These are phyloP conservation scores for Tyto alba DNA, from an alignment of 2,113 vertebrate species.

Conservation along the genomic window DNA sequence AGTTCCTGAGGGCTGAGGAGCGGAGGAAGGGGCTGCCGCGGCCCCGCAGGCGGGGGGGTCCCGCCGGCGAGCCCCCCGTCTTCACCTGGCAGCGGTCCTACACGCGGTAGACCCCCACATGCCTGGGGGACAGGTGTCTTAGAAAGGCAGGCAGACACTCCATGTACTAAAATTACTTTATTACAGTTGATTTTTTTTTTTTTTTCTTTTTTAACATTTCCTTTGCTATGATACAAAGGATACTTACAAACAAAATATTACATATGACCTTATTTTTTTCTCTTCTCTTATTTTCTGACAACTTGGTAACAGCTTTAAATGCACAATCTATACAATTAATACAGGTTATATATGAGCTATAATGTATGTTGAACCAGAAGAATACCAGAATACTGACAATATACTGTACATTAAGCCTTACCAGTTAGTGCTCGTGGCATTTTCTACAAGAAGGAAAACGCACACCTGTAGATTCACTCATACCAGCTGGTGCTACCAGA, in stretches of 20 bases:
- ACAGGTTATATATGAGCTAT: conserved; percentile 96
- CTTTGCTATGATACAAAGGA: conserved; percentile 95
- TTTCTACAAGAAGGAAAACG: conserved; percentile 73
- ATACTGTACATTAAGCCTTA: conserved; percentile 90
- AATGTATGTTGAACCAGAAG: conserved; percentile 93
- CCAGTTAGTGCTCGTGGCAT: conserved; percentile 74
- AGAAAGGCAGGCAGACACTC: conserved; percentile 62
- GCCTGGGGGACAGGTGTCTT: rapidly evolving
- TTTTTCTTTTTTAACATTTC: conserved; percentile 84
- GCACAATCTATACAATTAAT: conserved; percentile 99
- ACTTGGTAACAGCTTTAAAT: conserved; percentile 93
- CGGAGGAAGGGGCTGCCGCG: conserved; percentile 51
- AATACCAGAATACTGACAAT: conserved; percentile 94
- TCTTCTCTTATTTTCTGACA: conserved; percentile 85
- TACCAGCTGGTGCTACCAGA: conserved; percentile 69
- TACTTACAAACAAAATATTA: conserved; percentile 99
- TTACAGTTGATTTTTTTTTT: conserved; percentile 97
- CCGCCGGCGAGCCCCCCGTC: rapidly evolving
- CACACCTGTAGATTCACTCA: conserved; percentile 76
- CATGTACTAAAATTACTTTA: conserved; percentile 99
- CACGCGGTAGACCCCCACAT: conserved; percentile 21
- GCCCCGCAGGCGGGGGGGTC: conserved; percentile 33
- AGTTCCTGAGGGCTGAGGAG: conserved; percentile 81
- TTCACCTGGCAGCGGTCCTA: conserved; percentile 81
- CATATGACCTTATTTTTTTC: conserved; percentile 90